Conservation (phyloP, 1,140 invertebrate species). For the Metaphire vulgaris region DNA sequence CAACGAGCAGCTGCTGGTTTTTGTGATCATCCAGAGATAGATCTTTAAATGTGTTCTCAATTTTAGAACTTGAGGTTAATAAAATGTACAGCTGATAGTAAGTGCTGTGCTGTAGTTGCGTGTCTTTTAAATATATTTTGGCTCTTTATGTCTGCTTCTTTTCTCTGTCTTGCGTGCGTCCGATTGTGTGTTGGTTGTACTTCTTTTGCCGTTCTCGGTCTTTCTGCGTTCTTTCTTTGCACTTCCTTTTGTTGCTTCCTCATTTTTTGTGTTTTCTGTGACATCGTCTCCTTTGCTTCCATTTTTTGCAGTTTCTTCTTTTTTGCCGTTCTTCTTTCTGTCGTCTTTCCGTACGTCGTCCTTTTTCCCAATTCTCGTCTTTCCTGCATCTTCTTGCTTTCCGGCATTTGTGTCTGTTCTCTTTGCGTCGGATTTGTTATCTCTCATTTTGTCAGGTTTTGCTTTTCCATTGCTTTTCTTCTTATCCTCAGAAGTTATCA, state of each 20-base stretch:
- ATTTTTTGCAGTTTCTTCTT: not conserved
- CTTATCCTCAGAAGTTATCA: not conserved
- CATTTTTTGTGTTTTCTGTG: too few relatives aligned
- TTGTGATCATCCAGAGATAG: too few relatives aligned
- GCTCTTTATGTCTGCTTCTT: not conserved
- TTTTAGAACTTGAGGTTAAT: too few relatives aligned
- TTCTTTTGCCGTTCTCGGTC: not conserved
- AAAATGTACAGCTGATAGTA: not conserved
- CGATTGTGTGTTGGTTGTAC: not conserved
- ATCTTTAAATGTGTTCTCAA: too few relatives aligned
- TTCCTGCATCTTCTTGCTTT: not conserved
- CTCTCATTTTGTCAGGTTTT: too few relatives aligned
- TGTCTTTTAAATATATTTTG: conserved; percentile 1
- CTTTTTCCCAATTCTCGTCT: not conserved
- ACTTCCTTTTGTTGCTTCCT: not conserved
- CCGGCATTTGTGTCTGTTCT: not conserved
- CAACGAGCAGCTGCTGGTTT: too few relatives aligned
- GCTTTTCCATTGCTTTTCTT: not conserved
- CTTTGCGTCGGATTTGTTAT: too few relatives aligned
- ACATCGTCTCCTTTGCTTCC: not conserved
- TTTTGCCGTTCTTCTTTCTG: not conserved
- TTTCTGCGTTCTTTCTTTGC: not conserved
- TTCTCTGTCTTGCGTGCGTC: not conserved
- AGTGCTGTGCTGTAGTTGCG: not conserved
- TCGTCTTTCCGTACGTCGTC: not conserved